Percentiles rank a stretch among this genome's conserved stretches.
These are phyloP conservation scores for Eublepharis macularius DNA, from an alignment of 2,113 vertebrate genomes.

Conservation along the genomic window DNA sequence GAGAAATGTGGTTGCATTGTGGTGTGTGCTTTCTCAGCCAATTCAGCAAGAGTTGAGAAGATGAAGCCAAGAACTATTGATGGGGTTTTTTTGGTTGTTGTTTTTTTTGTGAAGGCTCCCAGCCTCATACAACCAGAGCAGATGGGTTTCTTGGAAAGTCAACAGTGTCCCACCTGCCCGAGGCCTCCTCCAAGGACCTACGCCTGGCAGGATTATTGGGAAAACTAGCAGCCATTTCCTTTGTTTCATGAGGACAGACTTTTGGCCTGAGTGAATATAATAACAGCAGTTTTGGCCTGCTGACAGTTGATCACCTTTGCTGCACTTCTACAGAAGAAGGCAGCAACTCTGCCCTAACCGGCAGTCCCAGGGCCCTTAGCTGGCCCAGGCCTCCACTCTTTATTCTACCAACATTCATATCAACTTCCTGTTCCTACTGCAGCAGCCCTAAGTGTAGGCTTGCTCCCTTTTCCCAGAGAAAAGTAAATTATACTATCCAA, in stretches of 20 bases:
- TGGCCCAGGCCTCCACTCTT: neutral
- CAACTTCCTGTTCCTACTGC: neutral
- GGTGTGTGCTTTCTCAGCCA: neutral
- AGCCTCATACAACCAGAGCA: neutral
- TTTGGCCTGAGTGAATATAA: neutral
- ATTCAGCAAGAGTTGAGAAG: neutral
- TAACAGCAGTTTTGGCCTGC: neutral
- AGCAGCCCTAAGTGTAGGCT: neutral
- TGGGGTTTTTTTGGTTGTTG: neutral
- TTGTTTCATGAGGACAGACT: neutral
- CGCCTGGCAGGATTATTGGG: too few relatives aligned
- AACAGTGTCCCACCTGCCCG: neutral
- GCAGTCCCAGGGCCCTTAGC: neutral
- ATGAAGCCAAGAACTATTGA: conserved; percentile 11
- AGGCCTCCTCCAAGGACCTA: neutral
- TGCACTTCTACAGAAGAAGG: neutral
- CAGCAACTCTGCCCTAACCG: neutral
- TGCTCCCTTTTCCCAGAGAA: neutral
- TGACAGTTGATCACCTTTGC: neutral
- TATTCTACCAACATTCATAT: neutral
- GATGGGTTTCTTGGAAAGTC: neutral
- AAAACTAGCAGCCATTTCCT: neutral
- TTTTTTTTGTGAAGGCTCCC: neutral
- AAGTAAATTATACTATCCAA: neutral
- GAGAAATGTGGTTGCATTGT: conserved; percentile 10